phyloP scores from a whole-genome alignment of 2,113 vertebrate genomes.

The Platysteira castanea region DNA sequence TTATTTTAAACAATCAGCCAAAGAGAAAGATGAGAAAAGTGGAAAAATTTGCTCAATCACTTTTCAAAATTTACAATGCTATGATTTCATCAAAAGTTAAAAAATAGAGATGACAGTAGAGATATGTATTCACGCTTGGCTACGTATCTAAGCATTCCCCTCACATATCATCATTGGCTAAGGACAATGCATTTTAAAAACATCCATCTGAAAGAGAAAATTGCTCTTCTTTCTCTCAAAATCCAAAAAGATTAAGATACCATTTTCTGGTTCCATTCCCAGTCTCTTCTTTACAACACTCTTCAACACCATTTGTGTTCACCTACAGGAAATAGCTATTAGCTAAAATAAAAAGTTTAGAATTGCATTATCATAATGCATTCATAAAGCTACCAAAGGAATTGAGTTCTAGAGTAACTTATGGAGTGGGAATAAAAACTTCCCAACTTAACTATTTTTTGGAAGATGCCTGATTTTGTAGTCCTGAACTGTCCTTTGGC shows the following conservation, averaged over 20 bases:
- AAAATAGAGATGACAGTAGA: neutral
- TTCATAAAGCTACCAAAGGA: neutral
- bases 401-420: neutral
- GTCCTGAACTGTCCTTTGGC: neutral
- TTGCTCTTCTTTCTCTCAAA: neutral
- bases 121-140: neutral
- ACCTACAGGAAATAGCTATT: neutral
- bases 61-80: neutral
- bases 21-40: neutral
- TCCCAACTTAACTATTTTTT: neutral
- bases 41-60: neutral
- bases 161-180: neutral
- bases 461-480: neutral
- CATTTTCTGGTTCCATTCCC: neutral
- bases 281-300: neutral
- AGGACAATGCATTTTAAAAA: neutral
- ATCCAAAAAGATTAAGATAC: neutral
- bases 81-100: neutral
- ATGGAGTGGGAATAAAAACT: neutral
- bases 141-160: neutral
- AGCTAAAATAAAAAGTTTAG: conserved; percentile 36
- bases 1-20: neutral
- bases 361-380: neutral
- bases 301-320: neutral
- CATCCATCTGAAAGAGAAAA: neutral